Conservation (phyloP, 2,797 vertebrate species). For the Anguilla pacifica region DNA sequence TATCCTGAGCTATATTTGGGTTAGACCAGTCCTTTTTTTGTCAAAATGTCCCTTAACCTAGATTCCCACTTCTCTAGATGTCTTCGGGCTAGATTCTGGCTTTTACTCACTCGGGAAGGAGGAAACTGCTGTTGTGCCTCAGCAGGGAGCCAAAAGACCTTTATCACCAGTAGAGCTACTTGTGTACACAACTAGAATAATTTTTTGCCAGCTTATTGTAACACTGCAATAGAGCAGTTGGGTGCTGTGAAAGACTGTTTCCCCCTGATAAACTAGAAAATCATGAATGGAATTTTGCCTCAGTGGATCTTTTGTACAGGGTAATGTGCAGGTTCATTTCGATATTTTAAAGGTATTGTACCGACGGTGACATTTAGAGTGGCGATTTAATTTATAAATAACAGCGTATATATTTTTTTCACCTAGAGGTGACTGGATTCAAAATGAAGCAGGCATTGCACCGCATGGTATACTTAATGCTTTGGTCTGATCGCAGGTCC, state of each 20-base stretch:
- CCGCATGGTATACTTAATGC: slow-evolving; percentile 22
- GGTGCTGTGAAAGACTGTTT: not conserved
- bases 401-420: not conserved
- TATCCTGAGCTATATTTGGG: no score
- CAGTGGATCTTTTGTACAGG: not conserved
- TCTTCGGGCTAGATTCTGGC: no score
- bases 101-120: not conserved
- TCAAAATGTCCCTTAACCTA: no score
- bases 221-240: not conserved
- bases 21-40: no score
- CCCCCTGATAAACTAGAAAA: not conserved
- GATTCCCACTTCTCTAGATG: no score
- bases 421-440: not conserved
- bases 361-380: not conserved
- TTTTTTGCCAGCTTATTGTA: slow-evolving; percentile 13
- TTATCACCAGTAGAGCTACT: slow-evolving; percentile 16
- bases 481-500: slow-evolving; percentile 28
- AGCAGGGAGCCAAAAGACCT: not conserved
- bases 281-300: not conserved
- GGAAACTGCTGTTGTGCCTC: not conserved
- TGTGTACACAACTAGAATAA: not conserved
- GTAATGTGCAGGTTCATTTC: not conserved
- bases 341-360: not conserved
- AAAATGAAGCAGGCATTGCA: not conserved
- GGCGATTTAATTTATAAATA: not conserved